These are phyloP conservation scores for Brienomyrus longianalis DNA, from an alignment of 2,113 vertebrate species.

Conservation along the genomic window DNA sequence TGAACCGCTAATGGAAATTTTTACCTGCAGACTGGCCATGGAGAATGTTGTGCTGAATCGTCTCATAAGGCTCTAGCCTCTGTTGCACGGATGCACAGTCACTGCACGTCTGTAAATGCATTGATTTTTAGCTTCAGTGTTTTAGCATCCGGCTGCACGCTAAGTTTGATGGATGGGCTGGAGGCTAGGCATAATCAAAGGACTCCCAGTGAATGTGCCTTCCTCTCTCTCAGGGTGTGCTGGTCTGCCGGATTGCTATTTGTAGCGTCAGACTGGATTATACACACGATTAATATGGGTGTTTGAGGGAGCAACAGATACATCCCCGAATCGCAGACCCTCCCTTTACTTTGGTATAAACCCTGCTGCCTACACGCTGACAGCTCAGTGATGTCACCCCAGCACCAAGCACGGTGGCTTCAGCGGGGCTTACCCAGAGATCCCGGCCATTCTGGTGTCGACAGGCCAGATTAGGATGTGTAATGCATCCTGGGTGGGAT, in stretches of 20 bases:
- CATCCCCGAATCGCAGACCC: not conserved
- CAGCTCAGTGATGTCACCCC: not conserved
- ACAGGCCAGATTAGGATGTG: not conserved
- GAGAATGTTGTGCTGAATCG: not conserved
- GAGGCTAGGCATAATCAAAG: not conserved
- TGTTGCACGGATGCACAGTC: not conserved
- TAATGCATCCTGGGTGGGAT: not conserved
- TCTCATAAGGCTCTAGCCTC: not conserved
- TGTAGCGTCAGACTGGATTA: not conserved
- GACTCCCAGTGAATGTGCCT: not conserved
- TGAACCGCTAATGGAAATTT: not conserved
- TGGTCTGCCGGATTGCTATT: not conserved
- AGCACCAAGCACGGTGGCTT: not conserved
- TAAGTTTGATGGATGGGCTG: not conserved
- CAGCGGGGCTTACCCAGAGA: not conserved
- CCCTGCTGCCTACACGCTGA: not conserved
- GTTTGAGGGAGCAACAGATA: not conserved
- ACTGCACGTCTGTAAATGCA: not conserved
- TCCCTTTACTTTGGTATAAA: not conserved
- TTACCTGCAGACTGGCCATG: not conserved
- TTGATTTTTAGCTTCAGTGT: not conserved
- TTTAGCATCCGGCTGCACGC: not conserved
- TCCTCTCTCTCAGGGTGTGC: not conserved
- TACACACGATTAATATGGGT: not conserved
- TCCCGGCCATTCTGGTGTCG: not conserved